Conservation (phyloP, 2,797 vertebrate species). For the Phrynocephalus vlangalii region DNA sequence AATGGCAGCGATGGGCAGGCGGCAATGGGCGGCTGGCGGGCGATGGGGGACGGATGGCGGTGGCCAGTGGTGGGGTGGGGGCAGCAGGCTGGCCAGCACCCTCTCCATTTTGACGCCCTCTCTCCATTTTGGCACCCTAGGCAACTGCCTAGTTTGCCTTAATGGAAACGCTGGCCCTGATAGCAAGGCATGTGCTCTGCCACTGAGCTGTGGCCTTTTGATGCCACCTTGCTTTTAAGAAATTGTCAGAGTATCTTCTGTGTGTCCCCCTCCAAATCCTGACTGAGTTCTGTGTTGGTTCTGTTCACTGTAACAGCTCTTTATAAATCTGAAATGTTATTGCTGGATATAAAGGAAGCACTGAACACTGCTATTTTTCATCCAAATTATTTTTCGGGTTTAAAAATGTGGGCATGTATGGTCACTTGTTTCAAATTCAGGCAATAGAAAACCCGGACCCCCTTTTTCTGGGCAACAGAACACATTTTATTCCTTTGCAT, state of each 20-base stretch:
- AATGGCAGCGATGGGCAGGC: no score
- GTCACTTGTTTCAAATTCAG: conserved; percentile 37
- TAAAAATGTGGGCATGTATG: conserved; percentile 24
- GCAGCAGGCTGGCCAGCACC: no score
- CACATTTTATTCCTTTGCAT: conserved; percentile 43
- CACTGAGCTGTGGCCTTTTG: neutral
- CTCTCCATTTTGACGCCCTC: no score
- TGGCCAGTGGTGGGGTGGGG: no score
- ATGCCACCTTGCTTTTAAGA: neutral
- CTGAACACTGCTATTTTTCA: neutral
- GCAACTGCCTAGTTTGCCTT: no score
- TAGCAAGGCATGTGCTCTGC: no score
- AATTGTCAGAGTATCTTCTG: neutral
- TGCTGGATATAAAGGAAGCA: neutral
- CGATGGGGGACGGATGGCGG: no score
- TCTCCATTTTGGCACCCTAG: no score
- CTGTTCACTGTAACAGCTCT: neutral
- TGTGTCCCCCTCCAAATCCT: neutral
- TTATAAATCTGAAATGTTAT: neutral
- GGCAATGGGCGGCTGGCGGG: no score
- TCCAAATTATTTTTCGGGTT: conserved; percentile 24
- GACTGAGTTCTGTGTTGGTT: neutral
- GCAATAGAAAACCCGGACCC: conserved; percentile 41
- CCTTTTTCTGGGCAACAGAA: conserved; percentile 51
- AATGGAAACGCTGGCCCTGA: no score